Evolutionary conservation across 2,888 invertebrate species (phyloP).

Genomic region (Volucella inanis): DNA sequence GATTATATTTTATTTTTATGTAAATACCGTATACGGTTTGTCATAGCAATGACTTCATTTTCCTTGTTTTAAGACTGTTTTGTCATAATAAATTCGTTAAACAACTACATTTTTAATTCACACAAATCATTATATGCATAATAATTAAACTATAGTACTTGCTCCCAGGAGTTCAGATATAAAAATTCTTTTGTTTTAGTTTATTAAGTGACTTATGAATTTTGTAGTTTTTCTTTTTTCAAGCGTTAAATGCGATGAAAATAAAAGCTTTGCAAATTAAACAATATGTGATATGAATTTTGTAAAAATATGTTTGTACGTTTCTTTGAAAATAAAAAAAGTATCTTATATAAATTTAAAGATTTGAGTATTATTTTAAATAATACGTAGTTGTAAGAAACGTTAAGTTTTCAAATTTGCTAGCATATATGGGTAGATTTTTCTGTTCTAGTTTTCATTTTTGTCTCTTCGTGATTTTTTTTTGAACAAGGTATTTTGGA

Average conservation of each 20-base stretch:
- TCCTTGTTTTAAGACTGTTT: slow-evolving; percentile 25
- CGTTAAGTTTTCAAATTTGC: neutral
- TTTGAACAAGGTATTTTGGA: too few species aligned
- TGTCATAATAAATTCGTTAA: slow-evolving; percentile 7
- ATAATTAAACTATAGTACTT: neutral
- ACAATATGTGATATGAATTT: slow-evolving; percentile 52
- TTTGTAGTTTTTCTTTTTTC: slow-evolving; percentile 10
- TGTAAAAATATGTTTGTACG: slow-evolving; percentile 53
- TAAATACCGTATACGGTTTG: slow-evolving; percentile 19
- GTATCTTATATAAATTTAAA: slow-evolving; percentile 26
- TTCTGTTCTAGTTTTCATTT: too few species aligned
- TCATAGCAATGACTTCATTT: slow-evolving; percentile 15
- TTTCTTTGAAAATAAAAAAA: slow-evolving; percentile 35
- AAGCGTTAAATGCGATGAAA: slow-evolving; percentile 2
- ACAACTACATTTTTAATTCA: neutral
- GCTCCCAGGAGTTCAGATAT: neutral
- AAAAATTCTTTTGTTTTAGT: slow-evolving; percentile 34
- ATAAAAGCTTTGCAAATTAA: slow-evolving; percentile 26
- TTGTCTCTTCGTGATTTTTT: too few species aligned
- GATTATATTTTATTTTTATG: slow-evolving; percentile 21
- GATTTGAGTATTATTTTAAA: neutral
- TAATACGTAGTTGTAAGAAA: too few species aligned
- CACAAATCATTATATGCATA: neutral
- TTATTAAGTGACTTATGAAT: slow-evolving; percentile 11
- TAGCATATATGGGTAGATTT: too few species aligned